These are phyloP conservation scores for Polylopha cassiicola DNA, from an alignment of 2,888 invertebrate species.

Conservation along the genomic window DNA sequence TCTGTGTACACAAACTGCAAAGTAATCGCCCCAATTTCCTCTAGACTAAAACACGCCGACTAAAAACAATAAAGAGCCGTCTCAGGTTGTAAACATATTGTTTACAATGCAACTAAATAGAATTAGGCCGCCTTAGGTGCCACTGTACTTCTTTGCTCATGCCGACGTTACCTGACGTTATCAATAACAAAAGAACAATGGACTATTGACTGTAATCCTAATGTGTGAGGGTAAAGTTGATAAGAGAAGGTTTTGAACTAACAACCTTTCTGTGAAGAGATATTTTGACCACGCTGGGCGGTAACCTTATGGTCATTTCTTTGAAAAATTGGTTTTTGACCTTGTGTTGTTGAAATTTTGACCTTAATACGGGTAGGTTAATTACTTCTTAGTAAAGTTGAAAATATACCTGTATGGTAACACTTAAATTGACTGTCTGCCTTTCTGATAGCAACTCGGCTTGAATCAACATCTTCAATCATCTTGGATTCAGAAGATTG, in stretches of 20 bases:
- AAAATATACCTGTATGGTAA: no score
- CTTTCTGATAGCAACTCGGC: no score
- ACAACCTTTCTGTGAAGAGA: conserved; percentile 8
- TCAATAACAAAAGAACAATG: conserved; percentile 10
- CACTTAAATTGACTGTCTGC: no score
- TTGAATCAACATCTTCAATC: no score
- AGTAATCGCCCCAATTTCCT: conserved; percentile 23
- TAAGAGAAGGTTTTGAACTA: conserved; percentile 10
- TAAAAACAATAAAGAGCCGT: conserved; percentile 47
- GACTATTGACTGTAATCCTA: conserved; percentile 5
- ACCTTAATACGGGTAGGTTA: no score
- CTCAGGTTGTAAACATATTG: conserved; percentile 44
- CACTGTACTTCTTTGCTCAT: conserved; percentile 52
- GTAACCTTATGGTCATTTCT: conserved; percentile 4
- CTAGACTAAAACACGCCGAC: conserved; percentile 40
- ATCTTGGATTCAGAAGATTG: no score
- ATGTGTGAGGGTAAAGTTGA: conserved; percentile 5
- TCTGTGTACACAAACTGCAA: conserved; percentile 15
- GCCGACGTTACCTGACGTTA: conserved; percentile 8
- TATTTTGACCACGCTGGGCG: conserved; percentile 2
- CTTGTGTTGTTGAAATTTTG: no score
- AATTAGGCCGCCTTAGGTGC: conserved; percentile 56
- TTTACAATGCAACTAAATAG: conserved; percentile 52
- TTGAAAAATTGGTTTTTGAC: conserved; percentile 1
- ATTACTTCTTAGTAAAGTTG: no score